Evolutionary conservation across 2,113 vertebrate species (phyloP).

Genomic region (Xenopus laevis): DNA sequence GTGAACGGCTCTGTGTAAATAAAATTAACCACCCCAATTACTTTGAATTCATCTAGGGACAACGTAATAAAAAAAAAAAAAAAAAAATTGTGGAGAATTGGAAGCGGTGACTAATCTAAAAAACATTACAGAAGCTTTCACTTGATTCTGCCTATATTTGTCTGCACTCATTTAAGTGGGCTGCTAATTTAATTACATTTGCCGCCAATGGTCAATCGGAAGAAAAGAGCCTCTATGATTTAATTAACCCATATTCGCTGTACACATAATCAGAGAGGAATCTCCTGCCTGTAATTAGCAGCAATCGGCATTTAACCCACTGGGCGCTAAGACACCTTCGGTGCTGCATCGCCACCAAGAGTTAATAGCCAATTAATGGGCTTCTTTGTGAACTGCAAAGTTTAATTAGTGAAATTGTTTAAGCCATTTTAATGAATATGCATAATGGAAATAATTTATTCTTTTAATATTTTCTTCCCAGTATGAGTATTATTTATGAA

Average conservation of each 20-base stretch:
- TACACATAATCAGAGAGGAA: conserved; percentile 34
- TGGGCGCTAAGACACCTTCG: neutral
- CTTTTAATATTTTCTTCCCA: no score
- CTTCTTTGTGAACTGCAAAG: no score
- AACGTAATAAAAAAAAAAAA: conserved; percentile 84
- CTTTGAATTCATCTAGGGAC: conserved; percentile 98
- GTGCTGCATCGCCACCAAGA: no score
- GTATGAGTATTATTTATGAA: no score
- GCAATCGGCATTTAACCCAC: neutral
- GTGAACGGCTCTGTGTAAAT: conserved; percentile 99
- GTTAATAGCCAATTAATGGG: no score
- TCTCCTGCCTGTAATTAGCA: neutral
- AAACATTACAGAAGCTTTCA: conserved; percentile 75
- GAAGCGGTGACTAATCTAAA: conserved; percentile 80
- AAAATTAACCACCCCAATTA: conserved; percentile 99
- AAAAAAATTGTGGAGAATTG: no score
- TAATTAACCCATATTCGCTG: conserved; percentile 64
- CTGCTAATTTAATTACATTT: conserved; percentile 78
- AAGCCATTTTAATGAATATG: no score
- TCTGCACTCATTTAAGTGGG: no score
- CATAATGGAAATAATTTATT: no score
- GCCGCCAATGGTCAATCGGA: conserved; percentile 67
- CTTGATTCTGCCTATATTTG: conserved; percentile 75
- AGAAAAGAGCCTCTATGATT: conserved; percentile 57
- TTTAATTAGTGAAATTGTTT: no score